Percentiles rank a stretch among this genome's conserved stretches.
Conservation (phyloP, 2,797 vertebrate genomes). For the Poeciliopsis paucimaculata region DNA sequence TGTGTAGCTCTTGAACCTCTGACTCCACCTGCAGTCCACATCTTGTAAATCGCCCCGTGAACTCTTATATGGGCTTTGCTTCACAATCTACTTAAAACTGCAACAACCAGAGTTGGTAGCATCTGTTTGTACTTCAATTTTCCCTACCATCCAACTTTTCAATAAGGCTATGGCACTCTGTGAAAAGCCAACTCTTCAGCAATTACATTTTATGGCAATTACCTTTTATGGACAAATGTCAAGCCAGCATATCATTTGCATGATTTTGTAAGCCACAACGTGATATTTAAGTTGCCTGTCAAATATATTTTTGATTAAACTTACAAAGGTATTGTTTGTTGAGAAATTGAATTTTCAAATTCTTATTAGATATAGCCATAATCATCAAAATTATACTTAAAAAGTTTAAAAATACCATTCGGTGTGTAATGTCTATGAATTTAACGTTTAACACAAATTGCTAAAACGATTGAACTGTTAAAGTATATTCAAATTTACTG, state of each 20-base stretch:
- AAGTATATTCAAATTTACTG: too few relatives aligned
- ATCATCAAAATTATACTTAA: too few relatives aligned
- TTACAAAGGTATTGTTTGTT: not conserved
- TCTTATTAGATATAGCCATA: too few relatives aligned
- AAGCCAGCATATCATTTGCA: not conserved
- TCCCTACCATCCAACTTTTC: not conserved
- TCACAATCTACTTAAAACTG: not conserved
- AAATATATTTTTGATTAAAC: not conserved
- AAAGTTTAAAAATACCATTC: too few relatives aligned
- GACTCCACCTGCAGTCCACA: not conserved
- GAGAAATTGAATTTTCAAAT: too few relatives aligned
- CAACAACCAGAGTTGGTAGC: not conserved
- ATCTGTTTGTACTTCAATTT: not conserved
- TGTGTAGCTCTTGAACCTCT: not conserved
- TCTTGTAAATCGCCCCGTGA: not conserved
- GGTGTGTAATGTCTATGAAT: too few relatives aligned
- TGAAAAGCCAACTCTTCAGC: not conserved
- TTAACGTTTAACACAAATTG: too few relatives aligned
- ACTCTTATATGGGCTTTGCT: not conserved
- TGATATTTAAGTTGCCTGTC: not conserved
- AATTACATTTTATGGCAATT: not conserved
- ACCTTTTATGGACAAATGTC: not conserved
- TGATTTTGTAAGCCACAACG: not conserved
- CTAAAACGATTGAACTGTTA: too few relatives aligned
- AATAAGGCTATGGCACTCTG: not conserved